Conservation (phyloP, 2,113 vertebrate genomes). For the Ardeotis arabs region DNA sequence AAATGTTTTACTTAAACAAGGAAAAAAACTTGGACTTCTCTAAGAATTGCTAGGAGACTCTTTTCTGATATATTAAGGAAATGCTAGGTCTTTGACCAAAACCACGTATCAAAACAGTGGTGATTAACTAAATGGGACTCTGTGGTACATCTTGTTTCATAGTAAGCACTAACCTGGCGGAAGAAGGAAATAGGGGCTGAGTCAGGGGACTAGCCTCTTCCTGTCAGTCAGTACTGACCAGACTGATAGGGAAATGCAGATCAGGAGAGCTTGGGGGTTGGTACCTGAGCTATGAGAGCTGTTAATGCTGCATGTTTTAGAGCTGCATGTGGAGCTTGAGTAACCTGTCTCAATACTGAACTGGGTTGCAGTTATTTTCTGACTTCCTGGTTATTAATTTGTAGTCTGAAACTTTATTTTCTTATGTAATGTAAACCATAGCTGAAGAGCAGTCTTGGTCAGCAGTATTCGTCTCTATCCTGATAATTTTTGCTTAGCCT, state of each 20-base stretch:
- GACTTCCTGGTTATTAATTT: neutral
- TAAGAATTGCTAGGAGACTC: neutral
- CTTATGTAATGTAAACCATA: neutral
- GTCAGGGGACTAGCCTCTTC: neutral
- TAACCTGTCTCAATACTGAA: neutral
- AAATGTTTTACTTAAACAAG: neutral
- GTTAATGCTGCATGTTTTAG: neutral
- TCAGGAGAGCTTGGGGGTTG: neutral
- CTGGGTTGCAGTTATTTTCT: neutral
- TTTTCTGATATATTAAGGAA: neutral
- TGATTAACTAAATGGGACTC: neutral
- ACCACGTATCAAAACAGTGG: neutral
- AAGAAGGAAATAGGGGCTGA: slow-evolving; percentile 37
- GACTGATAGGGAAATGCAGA: neutral
- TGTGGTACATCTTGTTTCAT: neutral
- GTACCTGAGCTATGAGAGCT: neutral
- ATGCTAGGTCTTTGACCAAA: neutral
- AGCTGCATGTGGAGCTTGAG: neutral
- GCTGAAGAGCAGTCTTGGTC: neutral
- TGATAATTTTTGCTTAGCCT: neutral
- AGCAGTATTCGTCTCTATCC: neutral
- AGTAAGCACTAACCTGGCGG: neutral
- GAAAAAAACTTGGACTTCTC: neutral
- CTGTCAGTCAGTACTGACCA: neutral
- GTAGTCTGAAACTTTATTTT: neutral